A percentile compares a stretch with the other conserved stretches of the same genome.
Evolutionary conservation across 1,140 invertebrate species (phyloP).

Genomic region (Gonioctena quinquepunctata): DNA sequence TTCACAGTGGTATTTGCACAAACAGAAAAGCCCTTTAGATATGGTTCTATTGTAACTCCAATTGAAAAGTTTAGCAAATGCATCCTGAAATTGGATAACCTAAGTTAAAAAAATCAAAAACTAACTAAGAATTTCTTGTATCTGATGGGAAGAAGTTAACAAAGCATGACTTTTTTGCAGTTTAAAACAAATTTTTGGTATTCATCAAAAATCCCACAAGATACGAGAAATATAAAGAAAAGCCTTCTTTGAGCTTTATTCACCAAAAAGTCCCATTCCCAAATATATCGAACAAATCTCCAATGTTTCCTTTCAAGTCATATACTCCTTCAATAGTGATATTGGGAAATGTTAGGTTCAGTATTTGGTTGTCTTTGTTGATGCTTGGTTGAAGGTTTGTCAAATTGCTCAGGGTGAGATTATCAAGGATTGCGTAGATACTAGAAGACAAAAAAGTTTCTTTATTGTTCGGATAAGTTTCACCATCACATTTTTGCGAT

Average conservation of each 20-base stretch:
- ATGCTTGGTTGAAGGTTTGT: background rate
- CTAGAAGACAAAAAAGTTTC: background rate
- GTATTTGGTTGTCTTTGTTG: background rate
- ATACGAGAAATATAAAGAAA: background rate
- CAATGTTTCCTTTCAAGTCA: background rate
- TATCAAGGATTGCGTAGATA: background rate
- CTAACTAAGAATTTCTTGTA: background rate
- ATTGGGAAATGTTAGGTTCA: constrained; percentile 1
- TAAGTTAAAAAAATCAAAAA: background rate
- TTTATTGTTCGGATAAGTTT: background rate
- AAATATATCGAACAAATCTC: constrained; percentile 12
- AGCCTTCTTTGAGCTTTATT: background rate
- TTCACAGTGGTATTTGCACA: too few relatives aligned
- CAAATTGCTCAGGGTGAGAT: background rate
- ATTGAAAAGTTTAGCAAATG: background rate
- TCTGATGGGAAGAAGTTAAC: background rate
- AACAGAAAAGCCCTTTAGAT: background rate
- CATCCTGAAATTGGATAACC: background rate
- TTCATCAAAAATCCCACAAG: background rate
- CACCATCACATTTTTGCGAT: background rate
- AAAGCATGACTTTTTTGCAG: background rate
- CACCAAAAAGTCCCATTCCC: background rate
- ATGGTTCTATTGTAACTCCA: background rate
- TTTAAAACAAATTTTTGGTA: background rate
- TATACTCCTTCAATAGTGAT: background rate